phyloP scores from a whole-genome alignment of 2,797 vertebrate genomes.

The Hirundo rustica region DNA sequence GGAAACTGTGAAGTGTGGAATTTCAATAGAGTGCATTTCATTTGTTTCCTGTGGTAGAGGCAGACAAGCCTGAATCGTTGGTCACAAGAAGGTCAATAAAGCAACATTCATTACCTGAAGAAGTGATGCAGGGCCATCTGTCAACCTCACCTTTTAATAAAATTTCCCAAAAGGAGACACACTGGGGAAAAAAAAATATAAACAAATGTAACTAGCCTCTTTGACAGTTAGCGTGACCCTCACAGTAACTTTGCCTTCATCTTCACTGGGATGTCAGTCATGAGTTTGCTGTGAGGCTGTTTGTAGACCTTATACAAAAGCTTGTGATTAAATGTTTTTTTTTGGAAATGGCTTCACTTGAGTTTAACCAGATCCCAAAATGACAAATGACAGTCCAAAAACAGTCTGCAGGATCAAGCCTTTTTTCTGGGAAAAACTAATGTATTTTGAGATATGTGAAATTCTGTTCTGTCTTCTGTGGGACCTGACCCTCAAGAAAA shows the following conservation, averaged over 20 bases:
- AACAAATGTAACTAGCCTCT: background rate
- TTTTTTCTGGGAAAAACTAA: background rate
- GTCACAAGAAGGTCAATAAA: conserved; percentile 40
- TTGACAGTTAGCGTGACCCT: background rate
- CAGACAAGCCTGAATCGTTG: conserved; percentile 10
- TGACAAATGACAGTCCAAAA: background rate
- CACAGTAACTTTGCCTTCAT: background rate
- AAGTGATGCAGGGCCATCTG: conserved; percentile 11
- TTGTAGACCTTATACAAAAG: background rate
- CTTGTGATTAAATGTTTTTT: background rate
- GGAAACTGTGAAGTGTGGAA: background rate
- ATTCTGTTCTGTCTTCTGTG: background rate
- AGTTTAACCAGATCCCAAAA: background rate
- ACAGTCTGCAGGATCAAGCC: background rate
- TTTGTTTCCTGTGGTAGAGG: conserved; percentile 21
- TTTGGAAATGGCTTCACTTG: background rate
- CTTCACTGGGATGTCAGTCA: background rate
- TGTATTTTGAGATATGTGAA: background rate
- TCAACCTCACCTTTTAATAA: conserved; percentile 42
- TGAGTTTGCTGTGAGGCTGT: background rate
- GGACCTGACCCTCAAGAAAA: background rate
- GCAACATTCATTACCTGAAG: background rate
- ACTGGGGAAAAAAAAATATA: background rate
- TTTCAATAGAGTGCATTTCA: conserved; percentile 16
- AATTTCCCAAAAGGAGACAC: background rate